Evolutionary conservation across 2,888 invertebrate genomes (phyloP).

Genomic region (Eulithis testata): DNA sequence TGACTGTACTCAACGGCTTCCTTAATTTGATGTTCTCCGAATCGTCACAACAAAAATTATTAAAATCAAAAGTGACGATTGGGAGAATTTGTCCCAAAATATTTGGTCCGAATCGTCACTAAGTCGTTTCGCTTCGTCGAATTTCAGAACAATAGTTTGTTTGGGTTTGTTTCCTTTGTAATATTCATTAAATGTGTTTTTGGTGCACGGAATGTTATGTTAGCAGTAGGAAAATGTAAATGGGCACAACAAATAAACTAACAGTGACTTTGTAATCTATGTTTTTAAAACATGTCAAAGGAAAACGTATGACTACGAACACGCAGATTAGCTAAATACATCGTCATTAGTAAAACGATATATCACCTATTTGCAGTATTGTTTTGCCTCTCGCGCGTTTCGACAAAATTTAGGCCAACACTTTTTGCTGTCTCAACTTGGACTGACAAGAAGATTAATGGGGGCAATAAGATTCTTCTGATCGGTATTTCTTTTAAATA

Average conservation of each 20-base stretch:
- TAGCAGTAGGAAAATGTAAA: not conserved
- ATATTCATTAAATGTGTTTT: conserved; percentile 12
- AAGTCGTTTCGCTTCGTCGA: conserved; percentile 54
- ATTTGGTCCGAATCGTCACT: too few relatives aligned
- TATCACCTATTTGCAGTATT: conserved; percentile 33
- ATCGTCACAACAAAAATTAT: too few relatives aligned
- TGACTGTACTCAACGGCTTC: too few relatives aligned
- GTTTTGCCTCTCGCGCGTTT: conserved; percentile 22
- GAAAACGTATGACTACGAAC: too few relatives aligned
- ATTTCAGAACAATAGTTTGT: conserved; percentile 35
- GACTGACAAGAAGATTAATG: conserved; percentile 33
- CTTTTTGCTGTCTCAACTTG: conserved; percentile 27
- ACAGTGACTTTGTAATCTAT: not conserved
- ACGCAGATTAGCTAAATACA: not conserved
- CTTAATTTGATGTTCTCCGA: too few relatives aligned
- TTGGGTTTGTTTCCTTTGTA: conserved; percentile 13
- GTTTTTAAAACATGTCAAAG: too few relatives aligned
- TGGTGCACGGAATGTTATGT: conserved; percentile 3
- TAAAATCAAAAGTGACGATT: too few relatives aligned
- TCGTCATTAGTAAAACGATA: conserved; percentile 20
- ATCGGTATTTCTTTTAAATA: conserved; percentile 27
- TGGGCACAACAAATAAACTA: not conserved
- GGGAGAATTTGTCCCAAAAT: too few relatives aligned
- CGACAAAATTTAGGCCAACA: conserved; percentile 23
- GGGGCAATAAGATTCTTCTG: conserved; percentile 24